These are phyloP conservation scores for Hyposoter didymator DNA, from an alignment of 2,888 invertebrate species.

Conservation along the genomic window DNA sequence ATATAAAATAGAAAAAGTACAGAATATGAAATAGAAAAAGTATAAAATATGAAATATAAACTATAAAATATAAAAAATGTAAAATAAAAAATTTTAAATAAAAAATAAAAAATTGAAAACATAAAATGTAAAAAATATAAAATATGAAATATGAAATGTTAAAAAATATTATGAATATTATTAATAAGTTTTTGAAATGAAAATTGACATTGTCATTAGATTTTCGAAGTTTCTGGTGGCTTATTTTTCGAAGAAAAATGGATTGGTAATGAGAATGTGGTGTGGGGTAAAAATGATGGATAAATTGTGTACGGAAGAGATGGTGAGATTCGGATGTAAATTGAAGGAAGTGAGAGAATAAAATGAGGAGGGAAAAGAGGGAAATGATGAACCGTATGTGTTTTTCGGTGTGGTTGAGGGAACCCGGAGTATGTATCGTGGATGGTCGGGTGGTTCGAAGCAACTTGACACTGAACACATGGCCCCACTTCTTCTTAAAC, in stretches of 20 bases:
- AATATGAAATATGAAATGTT: no score
- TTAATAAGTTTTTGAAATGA: neutral
- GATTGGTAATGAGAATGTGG: neutral
- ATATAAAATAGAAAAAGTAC: no score
- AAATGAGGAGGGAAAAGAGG: constrained; percentile 30
- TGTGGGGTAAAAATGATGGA: neutral
- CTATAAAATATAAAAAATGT: no score
- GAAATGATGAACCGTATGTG: constrained; percentile 54
- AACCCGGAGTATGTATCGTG: constrained; percentile 54
- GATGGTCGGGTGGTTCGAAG: constrained; percentile 73
- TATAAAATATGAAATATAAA: no score
- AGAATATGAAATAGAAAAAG: no score
- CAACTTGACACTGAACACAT: constrained; percentile 84
- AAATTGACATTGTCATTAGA: neutral
- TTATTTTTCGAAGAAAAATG: neutral
- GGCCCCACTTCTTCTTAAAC: constrained; percentile 83
- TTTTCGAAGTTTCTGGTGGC: neutral
- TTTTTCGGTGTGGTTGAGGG: constrained; percentile 61
- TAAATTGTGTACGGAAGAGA: neutral
- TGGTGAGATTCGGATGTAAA: constrained; percentile 27
- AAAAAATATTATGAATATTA: no score
- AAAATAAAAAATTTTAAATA: no score
- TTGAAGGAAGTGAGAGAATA: constrained; percentile 9
- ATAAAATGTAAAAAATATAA: no score
- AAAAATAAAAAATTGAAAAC: no score